Base-by-base conservation (phyloP, 2,797 vertebrate genomes). In the Pygocentrus nattereri region DNA sequence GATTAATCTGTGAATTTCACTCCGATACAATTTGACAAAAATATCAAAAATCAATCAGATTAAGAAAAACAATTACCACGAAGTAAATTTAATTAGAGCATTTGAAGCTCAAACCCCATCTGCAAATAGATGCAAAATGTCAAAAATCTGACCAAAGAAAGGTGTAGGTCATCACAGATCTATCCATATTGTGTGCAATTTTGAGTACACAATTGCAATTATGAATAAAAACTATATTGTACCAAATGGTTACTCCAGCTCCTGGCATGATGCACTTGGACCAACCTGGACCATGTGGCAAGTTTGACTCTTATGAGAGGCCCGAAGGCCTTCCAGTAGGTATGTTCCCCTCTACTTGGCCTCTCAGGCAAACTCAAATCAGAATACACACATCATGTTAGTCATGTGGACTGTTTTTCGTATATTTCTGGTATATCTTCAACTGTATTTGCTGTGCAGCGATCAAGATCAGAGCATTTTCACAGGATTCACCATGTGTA, bases 221-320 rank as follows among this genome's bases (percentile, higher is more conserved):
- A 71, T 79, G 13, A 82, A 89, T 86, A 64, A 83, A 91, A 85
- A 75, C 59, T 77, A 90, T 84, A 80, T 88, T 93, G 90, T 93
- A 81, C 90, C 78, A 87, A 91, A 90, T 90, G 91, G 89, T 91
- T 86, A 90, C 91, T 89, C 79, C 86, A 94, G 92, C 92, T 93
- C 90, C 94, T 86, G 93, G 89, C 88, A 94, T 94, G 94, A 95
- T 94, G 93, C 94, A 94, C 90, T 91, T 94, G 92, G 93, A 94
- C 88, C 94, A 94, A 87, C 59, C 93, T 89, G 94, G 92, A 93
- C 86, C 93, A 88, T 94, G 94, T 91, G 90, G 92, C 89, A 92
- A 93, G 84, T 95, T 94, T 91, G 94, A 95, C 90, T 93, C 87
- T 92, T 95, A 94, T 90, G 93, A 95, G 90, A 93, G 94, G 87